These are phyloP conservation scores for Ceratina calcarata DNA, from an alignment of 1,140 invertebrate genomes.

Conservation along the genomic window DNA sequence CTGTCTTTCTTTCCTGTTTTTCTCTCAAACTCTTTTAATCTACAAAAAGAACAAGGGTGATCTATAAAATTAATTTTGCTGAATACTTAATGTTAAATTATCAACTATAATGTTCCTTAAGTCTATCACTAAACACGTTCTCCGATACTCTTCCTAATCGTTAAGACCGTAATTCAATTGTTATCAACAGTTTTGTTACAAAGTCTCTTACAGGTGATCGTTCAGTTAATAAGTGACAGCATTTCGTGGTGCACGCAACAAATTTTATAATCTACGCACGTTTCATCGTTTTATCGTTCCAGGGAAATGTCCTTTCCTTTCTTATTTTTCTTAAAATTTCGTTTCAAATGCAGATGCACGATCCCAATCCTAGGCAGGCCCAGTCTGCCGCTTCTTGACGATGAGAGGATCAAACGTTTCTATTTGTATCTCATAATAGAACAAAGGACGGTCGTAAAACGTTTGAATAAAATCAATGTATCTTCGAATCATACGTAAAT, in stretches of 20 bases:
- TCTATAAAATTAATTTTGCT: conserved; percentile 28
- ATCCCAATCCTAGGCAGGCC: conserved; percentile 4
- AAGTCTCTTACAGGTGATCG: background rate
- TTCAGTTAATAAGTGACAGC: background rate
- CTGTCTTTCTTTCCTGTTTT: background rate
- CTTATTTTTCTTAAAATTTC: background rate
- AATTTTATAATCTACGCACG: background rate
- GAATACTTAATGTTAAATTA: conserved; percentile 38
- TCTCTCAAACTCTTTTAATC: background rate
- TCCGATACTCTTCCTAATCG: background rate
- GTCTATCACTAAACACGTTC: conserved; percentile 12
- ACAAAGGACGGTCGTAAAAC: background rate
- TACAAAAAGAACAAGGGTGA: conserved; percentile 13
- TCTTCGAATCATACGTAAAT: background rate
- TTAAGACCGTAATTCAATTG: background rate
- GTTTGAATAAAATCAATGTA: conserved; percentile 1
- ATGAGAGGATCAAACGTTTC: background rate
- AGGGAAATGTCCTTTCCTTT: background rate
- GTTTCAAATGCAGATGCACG: conserved; percentile 7
- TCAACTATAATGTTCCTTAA: conserved; percentile 41
- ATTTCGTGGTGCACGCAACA: background rate
- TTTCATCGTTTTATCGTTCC: background rate
- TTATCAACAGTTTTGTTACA: background rate
- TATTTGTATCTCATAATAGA: background rate
- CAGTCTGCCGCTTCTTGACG: background rate